Conservation (phyloP, 2,888 invertebrate species). For the Apocheima hispidaria region DNA sequence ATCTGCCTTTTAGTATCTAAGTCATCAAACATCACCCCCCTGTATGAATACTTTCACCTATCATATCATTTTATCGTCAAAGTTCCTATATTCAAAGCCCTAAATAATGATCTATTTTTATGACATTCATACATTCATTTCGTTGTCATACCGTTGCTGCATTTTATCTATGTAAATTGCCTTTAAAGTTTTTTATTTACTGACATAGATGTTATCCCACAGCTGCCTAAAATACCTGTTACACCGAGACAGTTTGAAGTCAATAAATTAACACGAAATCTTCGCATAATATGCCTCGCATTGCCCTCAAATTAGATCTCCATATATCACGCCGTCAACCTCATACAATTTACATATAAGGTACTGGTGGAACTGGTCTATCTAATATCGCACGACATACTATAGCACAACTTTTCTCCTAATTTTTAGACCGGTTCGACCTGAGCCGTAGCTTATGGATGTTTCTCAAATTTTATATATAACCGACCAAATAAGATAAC, state of each 20-base stretch:
- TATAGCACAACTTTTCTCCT: conserved; percentile 53
- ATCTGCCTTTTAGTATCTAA: neutral
- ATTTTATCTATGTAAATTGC: conserved; percentile 16
- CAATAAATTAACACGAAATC: conserved; percentile 34
- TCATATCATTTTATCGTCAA: neutral
- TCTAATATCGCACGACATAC: conserved; percentile 53
- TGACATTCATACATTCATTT: conserved; percentile 7
- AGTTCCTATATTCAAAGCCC: neutral
- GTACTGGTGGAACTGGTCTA: conserved; percentile 51
- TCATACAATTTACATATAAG: conserved; percentile 55
- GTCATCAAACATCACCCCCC: neutral
- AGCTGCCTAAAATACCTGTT: conserved; percentile 19
- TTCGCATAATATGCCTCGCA: conserved; percentile 30
- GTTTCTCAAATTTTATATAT: conserved; percentile 52
- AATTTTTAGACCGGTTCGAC: conserved; percentile 61
- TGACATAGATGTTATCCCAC: conserved; percentile 14
- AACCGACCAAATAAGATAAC: conserved; percentile 45
- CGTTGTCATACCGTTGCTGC: neutral
- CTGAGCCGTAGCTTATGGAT: conserved; percentile 56
- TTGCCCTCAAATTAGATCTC: conserved; percentile 35
- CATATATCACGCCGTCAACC: conserved; percentile 40
- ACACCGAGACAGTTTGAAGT: conserved; percentile 14
- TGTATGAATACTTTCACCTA: too few relatives aligned
- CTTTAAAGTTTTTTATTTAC: conserved; percentile 23
- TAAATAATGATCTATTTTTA: conserved; percentile 3